A percentile compares a stretch with the other conserved stretches of the same genome.
These are phyloP conservation scores for Carapus acus DNA, from an alignment of 2,797 vertebrate species.

Conservation along the genomic window DNA sequence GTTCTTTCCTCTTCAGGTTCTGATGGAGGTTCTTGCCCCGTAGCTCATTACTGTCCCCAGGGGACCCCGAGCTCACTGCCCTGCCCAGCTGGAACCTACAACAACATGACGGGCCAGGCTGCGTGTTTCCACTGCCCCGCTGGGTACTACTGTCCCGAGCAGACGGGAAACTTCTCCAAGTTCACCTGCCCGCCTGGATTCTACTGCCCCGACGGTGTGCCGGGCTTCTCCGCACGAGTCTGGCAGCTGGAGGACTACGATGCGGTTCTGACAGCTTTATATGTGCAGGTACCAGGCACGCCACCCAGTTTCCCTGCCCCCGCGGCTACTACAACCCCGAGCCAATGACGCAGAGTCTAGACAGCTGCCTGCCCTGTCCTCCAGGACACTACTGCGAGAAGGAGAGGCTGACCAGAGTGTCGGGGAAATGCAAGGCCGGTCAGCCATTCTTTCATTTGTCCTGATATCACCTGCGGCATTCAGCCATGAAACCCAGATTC, in stretches of 20 bases:
- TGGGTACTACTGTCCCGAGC: constrained; percentile 87
- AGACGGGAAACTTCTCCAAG: constrained; percentile 69
- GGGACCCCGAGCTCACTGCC: constrained; percentile 72
- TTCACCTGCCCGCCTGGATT: constrained; percentile 86
- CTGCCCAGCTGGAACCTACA: constrained; percentile 84
- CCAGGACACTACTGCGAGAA: constrained; percentile 88
- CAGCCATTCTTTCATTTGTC: constrained; percentile 35
- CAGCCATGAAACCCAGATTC: constrained; percentile 12
- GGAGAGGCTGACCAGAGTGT: constrained; percentile 81
- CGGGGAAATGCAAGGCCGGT: constrained; percentile 88
- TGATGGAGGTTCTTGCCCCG: constrained; percentile 76
- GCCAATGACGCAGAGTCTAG: constrained; percentile 85
- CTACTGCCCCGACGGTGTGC: constrained; percentile 85
- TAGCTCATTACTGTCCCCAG: constrained; percentile 81
- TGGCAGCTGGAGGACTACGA: not conserved
- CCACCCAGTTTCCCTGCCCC: constrained; percentile 87
- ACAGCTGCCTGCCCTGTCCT: constrained; percentile 91
- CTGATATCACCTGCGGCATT: not conserved
- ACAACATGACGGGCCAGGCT: constrained; percentile 77
- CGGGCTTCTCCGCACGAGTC: not conserved
- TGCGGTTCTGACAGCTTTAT: constrained; percentile 4
- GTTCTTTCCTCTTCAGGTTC: constrained; percentile 55
- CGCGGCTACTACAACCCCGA: constrained; percentile 96
- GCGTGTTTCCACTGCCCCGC: constrained; percentile 79
- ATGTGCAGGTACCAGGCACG: constrained; percentile 79